Evolutionary conservation across 2,888 invertebrate genomes (phyloP).

Genomic region (Ganaspis brasiliensis): DNA sequence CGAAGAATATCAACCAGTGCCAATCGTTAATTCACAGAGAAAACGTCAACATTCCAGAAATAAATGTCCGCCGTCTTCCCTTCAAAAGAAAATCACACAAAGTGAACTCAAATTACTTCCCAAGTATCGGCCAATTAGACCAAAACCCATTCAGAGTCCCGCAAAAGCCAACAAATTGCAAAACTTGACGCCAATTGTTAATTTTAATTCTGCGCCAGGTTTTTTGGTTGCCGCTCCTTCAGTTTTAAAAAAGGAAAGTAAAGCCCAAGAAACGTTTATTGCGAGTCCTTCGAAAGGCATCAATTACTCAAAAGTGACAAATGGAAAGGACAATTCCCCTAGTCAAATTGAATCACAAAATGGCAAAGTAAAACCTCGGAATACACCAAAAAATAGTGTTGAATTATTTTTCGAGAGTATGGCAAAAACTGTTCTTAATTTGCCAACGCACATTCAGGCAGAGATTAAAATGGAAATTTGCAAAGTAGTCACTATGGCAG

Average conservation of each 20-base stretch:
- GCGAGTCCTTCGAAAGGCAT: not conserved
- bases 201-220: slow-evolving; percentile 18
- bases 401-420: slow-evolving; percentile 77
- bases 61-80: not conserved
- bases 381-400: slow-evolving; percentile 61
- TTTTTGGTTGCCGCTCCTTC: slow-evolving; percentile 12
- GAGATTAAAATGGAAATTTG: slow-evolving; percentile 77
- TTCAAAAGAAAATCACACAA: slow-evolving; percentile 5
- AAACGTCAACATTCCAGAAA: slow-evolving; percentile 2
- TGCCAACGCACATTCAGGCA: slow-evolving; percentile 74
- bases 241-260: not conserved
- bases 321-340: not conserved
- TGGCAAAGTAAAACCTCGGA: slow-evolving; percentile 12
- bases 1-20: slow-evolving; percentile 48
- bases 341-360: not conserved
- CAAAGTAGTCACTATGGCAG: slow-evolving; percentile 75
- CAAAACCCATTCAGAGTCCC: slow-evolving; percentile 24
- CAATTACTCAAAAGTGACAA: slow-evolving; percentile 12
- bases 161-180: slow-evolving; percentile 18
- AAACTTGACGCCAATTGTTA: slow-evolving; percentile 23
- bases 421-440: slow-evolving; percentile 73
- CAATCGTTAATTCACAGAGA: not conserved
- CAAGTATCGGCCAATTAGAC: slow-evolving; percentile 30
- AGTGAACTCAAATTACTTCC: slow-evolving; percentile 16
- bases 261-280: slow-evolving; percentile 8